phyloP scores from a whole-genome alignment of 1,140 invertebrate genomes.

The Cydia pomonella region DNA sequence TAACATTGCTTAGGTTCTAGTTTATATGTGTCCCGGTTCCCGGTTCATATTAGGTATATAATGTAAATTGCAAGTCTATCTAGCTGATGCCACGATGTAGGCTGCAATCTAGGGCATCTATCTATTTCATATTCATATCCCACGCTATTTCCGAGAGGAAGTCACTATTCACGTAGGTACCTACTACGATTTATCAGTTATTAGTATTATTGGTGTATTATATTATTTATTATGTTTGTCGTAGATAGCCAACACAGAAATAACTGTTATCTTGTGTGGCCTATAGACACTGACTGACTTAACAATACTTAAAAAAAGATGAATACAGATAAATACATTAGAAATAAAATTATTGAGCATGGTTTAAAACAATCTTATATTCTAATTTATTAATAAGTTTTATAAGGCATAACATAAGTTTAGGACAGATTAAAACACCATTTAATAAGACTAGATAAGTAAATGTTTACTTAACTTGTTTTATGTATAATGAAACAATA shows the following conservation, averaged over 20 bases:
- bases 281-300: too few relatives aligned
- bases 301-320: neutral
- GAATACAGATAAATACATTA: neutral
- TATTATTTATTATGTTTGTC: neutral
- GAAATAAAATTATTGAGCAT: constrained; percentile 23
- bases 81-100: neutral
- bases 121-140: neutral
- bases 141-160: neutral
- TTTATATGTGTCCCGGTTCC: too few relatives aligned
- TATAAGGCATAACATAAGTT: too few relatives aligned
- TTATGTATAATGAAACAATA: too few relatives aligned
- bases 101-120: neutral
- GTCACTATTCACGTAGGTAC: too few relatives aligned
- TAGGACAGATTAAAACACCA: neutral
- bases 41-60: too few relatives aligned
- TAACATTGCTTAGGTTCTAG: too few relatives aligned
- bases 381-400: neutral
- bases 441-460: constrained; percentile 1
- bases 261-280: too few relatives aligned
- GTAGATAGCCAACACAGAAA: neutral
- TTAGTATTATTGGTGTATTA: constrained; percentile 1
- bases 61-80: neutral
- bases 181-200: neutral
- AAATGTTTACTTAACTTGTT: neutral
- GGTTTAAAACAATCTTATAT: neutral